Evolutionary conservation across 2,113 vertebrate genomes (phyloP).

Genomic region (Nothocercus julius): DNA sequence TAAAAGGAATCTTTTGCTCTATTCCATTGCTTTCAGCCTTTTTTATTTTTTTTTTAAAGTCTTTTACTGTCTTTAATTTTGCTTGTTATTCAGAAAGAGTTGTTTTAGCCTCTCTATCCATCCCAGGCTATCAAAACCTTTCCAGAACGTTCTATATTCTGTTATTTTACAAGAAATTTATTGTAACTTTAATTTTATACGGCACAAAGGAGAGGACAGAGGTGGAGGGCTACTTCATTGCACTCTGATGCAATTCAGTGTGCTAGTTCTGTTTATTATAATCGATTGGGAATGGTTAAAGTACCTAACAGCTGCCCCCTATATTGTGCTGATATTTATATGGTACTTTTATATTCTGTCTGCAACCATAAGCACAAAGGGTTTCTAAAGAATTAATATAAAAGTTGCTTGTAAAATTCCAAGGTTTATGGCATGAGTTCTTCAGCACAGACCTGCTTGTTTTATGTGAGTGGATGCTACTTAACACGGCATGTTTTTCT

Average conservation of each 20-base stretch:
- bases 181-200: constrained; percentile 34
- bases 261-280: constrained; percentile 59
- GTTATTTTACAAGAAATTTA: constrained; percentile 45
- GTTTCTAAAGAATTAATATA: constrained; percentile 73
- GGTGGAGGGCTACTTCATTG: not conserved
- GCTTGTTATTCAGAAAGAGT: not conserved
- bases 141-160: constrained; percentile 7
- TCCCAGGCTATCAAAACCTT: not conserved
- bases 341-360: constrained; percentile 68
- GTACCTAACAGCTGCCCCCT: constrained; percentile 56
- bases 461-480: constrained; percentile 57
- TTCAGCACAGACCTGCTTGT: constrained; percentile 60
- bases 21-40: constrained; percentile 24
- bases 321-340: constrained; percentile 67
- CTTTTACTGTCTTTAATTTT: not conserved
- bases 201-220: constrained; percentile 47
- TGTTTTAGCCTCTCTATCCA: not conserved
- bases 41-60: too few relatives aligned
- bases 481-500: constrained; percentile 62
- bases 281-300: constrained; percentile 66
- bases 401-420: constrained; percentile 71
- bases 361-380: constrained; percentile 70
- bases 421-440: constrained; percentile 59
- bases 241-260: not conserved
- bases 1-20: not conserved